These are phyloP conservation scores for Cyprinodon tularosa DNA, from an alignment of 2,113 vertebrate genomes.

Conservation along the genomic window DNA sequence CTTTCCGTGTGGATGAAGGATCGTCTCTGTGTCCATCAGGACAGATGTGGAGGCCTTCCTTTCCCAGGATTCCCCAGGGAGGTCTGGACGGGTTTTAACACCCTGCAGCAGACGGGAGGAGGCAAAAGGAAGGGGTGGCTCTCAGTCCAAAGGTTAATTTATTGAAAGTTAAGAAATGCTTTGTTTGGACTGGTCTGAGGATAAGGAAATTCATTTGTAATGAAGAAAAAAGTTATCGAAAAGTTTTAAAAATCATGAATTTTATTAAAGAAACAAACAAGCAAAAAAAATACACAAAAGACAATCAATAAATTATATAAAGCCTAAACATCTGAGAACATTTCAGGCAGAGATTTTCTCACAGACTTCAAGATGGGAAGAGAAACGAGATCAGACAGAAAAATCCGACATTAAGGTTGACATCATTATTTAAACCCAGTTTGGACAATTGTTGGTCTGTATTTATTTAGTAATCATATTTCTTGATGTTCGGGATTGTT, in stretches of 20 bases:
- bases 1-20: constrained; percentile 49
- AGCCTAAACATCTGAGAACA: neutral
- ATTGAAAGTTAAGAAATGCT: constrained; percentile 67
- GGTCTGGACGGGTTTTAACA: constrained; percentile 72
- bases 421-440: neutral
- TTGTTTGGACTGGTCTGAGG: constrained; percentile 64
- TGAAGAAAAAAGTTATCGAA: constrained; percentile 24
- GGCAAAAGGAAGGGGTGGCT: constrained; percentile 30
- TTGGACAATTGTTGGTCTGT: neutral
- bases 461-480: neutral
- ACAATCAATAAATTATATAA: neutral
- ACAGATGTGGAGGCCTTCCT: constrained; percentile 80
- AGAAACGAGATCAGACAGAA: neutral
- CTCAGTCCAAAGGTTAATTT: constrained; percentile 65
- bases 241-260: constrained; percentile 5
- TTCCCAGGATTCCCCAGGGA: constrained; percentile 82
- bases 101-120: constrained; percentile 50
- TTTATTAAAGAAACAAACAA: neutral
- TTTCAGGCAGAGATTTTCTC: neutral
- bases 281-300: neutral
- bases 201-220: constrained; percentile 53
- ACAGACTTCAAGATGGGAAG: neutral
- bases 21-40: constrained; percentile 62
- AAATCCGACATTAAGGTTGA: neutral
- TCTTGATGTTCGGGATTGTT: neutral